These are phyloP conservation scores for Timema cristinae DNA, from an alignment of 2,888 invertebrate species.

Conservation along the genomic window DNA sequence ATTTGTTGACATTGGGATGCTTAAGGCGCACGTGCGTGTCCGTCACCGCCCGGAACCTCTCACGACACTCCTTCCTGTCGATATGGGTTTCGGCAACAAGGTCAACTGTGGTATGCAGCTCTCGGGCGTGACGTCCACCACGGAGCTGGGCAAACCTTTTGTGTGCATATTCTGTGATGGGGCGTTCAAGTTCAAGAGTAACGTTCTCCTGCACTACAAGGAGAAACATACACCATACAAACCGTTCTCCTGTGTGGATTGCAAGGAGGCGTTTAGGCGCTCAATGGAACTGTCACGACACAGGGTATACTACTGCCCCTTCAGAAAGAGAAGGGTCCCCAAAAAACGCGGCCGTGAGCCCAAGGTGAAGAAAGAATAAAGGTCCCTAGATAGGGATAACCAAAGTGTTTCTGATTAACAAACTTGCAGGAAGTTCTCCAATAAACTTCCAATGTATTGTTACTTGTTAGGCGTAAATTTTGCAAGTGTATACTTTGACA, in stretches of 20 bases:
- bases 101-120: slow-evolving; percentile 32
- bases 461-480: no score
- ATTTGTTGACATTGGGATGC: slow-evolving; percentile 14
- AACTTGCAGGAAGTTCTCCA: no score
- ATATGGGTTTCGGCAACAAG: slow-evolving; percentile 26
- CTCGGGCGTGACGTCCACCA: slow-evolving; percentile 26
- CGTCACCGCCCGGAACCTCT: slow-evolving; percentile 25
- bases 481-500: no score
- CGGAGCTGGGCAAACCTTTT: slow-evolving; percentile 33
- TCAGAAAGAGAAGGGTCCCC: slow-evolving; percentile 22
- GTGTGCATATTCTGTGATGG: slow-evolving; percentile 35
- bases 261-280: slow-evolving; percentile 33
- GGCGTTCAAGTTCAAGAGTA: slow-evolving; percentile 34
- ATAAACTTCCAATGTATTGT: no score
- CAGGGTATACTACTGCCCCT: slow-evolving; percentile 30
- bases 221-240: slow-evolving; percentile 36
- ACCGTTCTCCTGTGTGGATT: slow-evolving; percentile 34
- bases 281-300: slow-evolving; percentile 34
- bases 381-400: no score
- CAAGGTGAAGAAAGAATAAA: slow-evolving; percentile 14
- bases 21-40: slow-evolving; percentile 22
- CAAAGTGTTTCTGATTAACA: no score
- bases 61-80: slow-evolving; percentile 25
- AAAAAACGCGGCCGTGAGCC: slow-evolving; percentile 10
- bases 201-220: slow-evolving; percentile 33